Evolutionary conservation across 2,113 vertebrate species (phyloP).

Genomic region (Microtus montanus): DNA sequence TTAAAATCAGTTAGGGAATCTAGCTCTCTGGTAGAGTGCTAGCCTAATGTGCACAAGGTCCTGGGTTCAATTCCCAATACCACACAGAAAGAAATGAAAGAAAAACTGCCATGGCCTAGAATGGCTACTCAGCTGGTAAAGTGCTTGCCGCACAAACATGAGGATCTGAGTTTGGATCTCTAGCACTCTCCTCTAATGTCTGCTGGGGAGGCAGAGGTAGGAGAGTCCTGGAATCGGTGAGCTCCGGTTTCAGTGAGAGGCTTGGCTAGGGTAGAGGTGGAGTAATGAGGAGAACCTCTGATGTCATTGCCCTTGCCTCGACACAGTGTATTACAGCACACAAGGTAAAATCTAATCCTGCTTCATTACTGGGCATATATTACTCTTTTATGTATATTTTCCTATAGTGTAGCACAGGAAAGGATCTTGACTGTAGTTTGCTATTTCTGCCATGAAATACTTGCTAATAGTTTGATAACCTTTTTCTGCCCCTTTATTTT

Average conservation of each 20-base stretch:
- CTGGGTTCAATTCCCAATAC: neutral
- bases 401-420: neutral
- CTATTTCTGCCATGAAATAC: neutral
- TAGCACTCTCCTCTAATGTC: too few species aligned
- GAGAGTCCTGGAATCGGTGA: neutral
- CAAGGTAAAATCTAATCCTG: neutral
- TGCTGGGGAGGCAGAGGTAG: neutral
- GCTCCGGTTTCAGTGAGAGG: neutral
- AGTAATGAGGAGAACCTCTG: neutral
- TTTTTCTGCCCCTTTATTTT: conserved; percentile 47
- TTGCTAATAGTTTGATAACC: conserved; percentile 2
- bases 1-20: neutral
- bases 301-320: too few species aligned
- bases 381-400: conserved; percentile 31
- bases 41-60: neutral
- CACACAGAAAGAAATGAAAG: neutral
- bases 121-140: neutral
- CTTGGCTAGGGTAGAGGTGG: too few species aligned
- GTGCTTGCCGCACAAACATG: neutral
- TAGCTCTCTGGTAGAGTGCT: neutral
- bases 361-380: neutral
- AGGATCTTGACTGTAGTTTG: conserved; percentile 1
- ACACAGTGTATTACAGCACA: neutral
- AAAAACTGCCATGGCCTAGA: neutral
- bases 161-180: too few species aligned